Conservation (phyloP, 2,888 invertebrate genomes). For the Stenotaenia linearis region DNA sequence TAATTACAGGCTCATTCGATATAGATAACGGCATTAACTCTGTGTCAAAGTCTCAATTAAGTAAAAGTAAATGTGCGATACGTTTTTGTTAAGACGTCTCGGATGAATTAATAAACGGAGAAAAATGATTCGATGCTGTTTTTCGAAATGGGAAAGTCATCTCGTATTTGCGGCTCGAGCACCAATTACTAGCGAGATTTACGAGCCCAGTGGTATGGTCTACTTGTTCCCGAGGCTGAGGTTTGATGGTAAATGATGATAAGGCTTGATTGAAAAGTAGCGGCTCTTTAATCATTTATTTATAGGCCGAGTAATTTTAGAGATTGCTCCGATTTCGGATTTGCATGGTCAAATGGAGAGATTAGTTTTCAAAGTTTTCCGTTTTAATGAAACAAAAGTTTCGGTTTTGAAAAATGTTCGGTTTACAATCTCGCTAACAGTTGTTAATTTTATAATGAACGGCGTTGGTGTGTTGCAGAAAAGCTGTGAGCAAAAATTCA, state of each 20-base stretch:
- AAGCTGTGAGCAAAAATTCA: too few species aligned
- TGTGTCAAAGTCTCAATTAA: constrained; percentile 23
- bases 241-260: background rate
- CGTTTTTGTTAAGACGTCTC: background rate
- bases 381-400: too few species aligned
- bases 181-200: background rate
- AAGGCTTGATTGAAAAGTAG: background rate
- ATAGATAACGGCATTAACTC: constrained; percentile 16
- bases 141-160: background rate
- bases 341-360: too few species aligned
- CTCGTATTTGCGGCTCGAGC: background rate
- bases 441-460: too few species aligned
- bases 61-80: background rate
- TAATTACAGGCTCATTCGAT: constrained; percentile 12
- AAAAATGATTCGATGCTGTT: too few species aligned
- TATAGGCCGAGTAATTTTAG: background rate
- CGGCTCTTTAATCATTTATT: background rate
- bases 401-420: too few species aligned
- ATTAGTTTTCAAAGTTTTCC: too few species aligned
- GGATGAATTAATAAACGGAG: background rate
- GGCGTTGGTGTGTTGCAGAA: too few species aligned
- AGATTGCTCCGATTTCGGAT: background rate
- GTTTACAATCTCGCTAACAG: too few species aligned
- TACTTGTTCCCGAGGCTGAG: background rate
- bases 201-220: background rate